These are phyloP conservation scores for pig (Sus scrofa) DNA, from an alignment of 2,113 vertebrate genomes.

Conservation along the genomic window T2T-Sscrofa CM000830.6:108547001-108547500, in stretches of 20 bases:
- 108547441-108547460: too few relatives aligned
- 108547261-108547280: not conserved
- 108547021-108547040: not conserved
- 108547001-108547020: not conserved
- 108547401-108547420: too few relatives aligned
- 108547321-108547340: not conserved
- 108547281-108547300: not conserved
- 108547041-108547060: not conserved
- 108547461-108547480: too few relatives aligned
- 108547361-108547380: not conserved
- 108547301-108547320: not conserved
- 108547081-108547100: not conserved
- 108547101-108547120: not conserved
- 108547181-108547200: not conserved
- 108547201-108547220: not conserved
- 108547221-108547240: not conserved
- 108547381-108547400: too few relatives aligned
- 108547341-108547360: slow-evolving; percentile 20
- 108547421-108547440: too few relatives aligned
- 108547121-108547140: not conserved
- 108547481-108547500: too few relatives aligned
- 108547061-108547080: slow-evolving; percentile 10
- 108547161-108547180: not conserved
- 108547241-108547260: not conserved
- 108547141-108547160: not conserved